These are phyloP conservation scores for Rhogogaster chlorosoma DNA, from an alignment of 2,888 invertebrate species.

Conservation along the genomic window DNA sequence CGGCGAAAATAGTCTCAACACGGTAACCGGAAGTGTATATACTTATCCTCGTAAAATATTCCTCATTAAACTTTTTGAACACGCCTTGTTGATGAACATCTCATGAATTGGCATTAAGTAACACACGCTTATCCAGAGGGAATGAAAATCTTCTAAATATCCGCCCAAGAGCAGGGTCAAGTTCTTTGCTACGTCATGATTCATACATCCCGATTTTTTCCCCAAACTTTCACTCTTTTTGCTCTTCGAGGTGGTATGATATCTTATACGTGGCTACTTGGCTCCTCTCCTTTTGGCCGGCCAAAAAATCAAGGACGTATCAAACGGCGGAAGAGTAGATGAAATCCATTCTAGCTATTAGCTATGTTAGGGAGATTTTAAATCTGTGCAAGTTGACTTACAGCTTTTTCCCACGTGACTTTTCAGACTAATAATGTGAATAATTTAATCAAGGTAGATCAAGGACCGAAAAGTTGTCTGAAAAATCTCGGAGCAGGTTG, in stretches of 20 bases:
- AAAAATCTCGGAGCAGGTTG: slow-evolving; percentile 10
- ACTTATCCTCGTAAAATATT: neutral
- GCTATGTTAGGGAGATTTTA: neutral
- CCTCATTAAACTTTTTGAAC: neutral
- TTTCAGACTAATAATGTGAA: no score
- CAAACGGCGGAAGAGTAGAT: neutral
- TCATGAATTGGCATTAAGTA: neutral
- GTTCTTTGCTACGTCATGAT: neutral
- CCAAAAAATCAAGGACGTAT: neutral
- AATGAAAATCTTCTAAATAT: neutral
- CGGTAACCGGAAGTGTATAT: neutral
- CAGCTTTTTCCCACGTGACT: neutral
- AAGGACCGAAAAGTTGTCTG: neutral
- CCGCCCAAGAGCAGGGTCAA: slow-evolving; percentile 14
- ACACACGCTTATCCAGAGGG: neutral
- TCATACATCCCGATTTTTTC: neutral
- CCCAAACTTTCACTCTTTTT: neutral
- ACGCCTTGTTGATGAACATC: neutral
- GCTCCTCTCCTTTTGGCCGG: neutral
- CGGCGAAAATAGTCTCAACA: slow-evolving; percentile 17
- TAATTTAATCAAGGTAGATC: no score
- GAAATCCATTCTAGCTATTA: neutral
- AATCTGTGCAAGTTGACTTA: neutral
- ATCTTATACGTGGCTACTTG: neutral
- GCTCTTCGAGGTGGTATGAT: neutral